Base-by-base conservation (phyloP, 2,888 invertebrate species). In the Yponomeuta cagnagella region DNA sequence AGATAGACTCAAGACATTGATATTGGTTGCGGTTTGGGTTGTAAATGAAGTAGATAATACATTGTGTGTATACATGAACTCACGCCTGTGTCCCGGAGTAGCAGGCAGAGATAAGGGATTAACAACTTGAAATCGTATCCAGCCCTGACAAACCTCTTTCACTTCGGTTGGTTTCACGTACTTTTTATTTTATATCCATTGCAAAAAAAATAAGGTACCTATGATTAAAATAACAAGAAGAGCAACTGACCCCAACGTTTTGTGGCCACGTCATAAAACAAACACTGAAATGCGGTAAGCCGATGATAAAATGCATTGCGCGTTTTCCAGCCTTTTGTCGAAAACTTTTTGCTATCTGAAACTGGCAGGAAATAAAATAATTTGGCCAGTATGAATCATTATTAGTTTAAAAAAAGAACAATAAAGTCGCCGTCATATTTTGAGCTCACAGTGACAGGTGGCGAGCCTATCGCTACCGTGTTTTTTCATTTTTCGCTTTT, bases 331-430 rank as follows among this genome's bases (percentile, higher is more conserved):
- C 52, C 52, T 58, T 58, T 58, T 58, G 15, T 15, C 15, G 52
- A 12, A 58, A 58, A 58, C 52, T 58, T 58, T 58, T 58, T 58
- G 52, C 52, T 58, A 58, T 58, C 52, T 58, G 52, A 58, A 58
- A 58, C 52, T 58, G 52, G 52, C 52, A 58, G 15, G 52, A 58
- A 58, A 58, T 58, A 58, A 58, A 58, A 58, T 58, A 1, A 58
- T 58, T 58, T 58, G 52, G 12, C 52, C 52, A 15, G 52, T 15
- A 58, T 58, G 52, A 58, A 58, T 58, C 52, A 58, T 15, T 58
- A 58, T 58, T 15, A 58, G 12, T 58, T 58, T 58, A 12, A 58
- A 58, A 58, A 58, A 58, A 58, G 52, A 58, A 58, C 52, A 12
- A 15, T 58, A 58, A 58, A 58, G 52, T 12, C 52, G 52, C 52